Evolutionary conservation across 1,140 invertebrate genomes (phyloP).

Genomic region (Leptinotarsa defecta): DNA sequence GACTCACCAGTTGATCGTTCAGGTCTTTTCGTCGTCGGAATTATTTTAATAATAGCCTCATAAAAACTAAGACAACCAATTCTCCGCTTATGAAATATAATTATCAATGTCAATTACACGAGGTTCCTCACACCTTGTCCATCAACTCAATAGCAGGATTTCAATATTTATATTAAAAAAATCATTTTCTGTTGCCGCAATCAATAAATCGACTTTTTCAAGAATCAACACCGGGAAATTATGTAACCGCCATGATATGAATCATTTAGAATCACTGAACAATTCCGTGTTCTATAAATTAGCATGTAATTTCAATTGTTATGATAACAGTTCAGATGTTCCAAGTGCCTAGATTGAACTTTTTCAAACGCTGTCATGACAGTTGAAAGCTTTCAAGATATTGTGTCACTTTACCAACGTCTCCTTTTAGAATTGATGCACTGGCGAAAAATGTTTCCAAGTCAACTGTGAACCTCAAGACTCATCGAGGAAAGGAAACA

Average conservation of each 20-base stretch:
- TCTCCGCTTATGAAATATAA: not conserved
- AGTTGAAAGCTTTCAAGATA: not conserved
- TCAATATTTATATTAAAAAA: constrained; percentile 7
- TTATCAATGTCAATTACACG: not conserved
- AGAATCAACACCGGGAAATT: not conserved
- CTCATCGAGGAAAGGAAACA: not conserved
- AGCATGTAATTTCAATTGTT: too few species aligned
- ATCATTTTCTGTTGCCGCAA: not conserved
- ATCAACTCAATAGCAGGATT: not conserved
- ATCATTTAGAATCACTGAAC: not conserved
- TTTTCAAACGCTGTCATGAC: too few species aligned
- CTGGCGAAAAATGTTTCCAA: not conserved
- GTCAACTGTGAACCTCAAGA: too few species aligned
- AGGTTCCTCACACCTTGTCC: too few species aligned
- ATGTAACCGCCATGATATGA: not conserved
- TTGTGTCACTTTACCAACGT: not conserved
- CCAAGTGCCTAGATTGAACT: too few species aligned
- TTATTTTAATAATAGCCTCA: too few species aligned
- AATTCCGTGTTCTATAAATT: not conserved
- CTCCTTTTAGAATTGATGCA: constrained; percentile 25
- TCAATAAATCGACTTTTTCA: not conserved
- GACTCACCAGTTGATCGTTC: too few species aligned
- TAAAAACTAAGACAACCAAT: too few species aligned
- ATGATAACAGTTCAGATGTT: too few species aligned
- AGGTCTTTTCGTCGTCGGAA: too few species aligned